phyloP scores from a whole-genome alignment of 2,113 vertebrate species.

The Phasianus colchicus region DNA sequence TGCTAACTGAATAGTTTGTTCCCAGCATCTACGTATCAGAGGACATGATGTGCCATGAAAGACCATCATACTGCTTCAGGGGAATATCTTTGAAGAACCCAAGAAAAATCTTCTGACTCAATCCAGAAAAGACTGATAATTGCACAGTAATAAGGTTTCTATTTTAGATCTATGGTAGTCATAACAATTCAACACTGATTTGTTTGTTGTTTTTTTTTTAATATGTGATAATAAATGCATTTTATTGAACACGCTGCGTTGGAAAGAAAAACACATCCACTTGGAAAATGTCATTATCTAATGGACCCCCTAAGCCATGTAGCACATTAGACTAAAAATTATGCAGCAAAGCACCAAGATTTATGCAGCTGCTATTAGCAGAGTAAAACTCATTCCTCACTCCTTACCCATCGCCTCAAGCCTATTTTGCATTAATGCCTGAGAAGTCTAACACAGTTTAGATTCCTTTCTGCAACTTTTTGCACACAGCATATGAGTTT shows the following conservation, averaged over 20 bases:
- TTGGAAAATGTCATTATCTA: conserved; percentile 19
- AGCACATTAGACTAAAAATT: conserved; percentile 23
- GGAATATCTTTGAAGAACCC: neutral
- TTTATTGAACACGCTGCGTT: conserved; percentile 14
- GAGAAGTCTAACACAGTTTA: neutral
- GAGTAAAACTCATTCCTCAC: conserved; percentile 24
- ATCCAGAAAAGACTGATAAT: neutral
- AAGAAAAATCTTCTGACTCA: conserved; percentile 9
- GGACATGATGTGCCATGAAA: neutral
- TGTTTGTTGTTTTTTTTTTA: neutral
- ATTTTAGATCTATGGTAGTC: conserved; percentile 21
- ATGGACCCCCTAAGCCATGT: neutral
- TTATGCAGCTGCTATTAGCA: neutral
- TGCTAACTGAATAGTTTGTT: neutral
- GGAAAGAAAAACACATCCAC: neutral
- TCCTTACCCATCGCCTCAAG: neutral
- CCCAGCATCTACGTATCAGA: conserved; percentile 11
- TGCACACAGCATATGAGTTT: neutral
- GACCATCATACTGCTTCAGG: neutral
- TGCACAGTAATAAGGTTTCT: conserved; percentile 7
- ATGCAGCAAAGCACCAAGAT: conserved; percentile 22
- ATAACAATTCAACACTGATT: neutral
- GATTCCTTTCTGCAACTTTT: neutral
- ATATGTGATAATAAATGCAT: neutral
- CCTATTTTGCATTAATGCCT: neutral